Conservation (phyloP, 2,888 invertebrate species). For the Phaedon cochleariae region DNA sequence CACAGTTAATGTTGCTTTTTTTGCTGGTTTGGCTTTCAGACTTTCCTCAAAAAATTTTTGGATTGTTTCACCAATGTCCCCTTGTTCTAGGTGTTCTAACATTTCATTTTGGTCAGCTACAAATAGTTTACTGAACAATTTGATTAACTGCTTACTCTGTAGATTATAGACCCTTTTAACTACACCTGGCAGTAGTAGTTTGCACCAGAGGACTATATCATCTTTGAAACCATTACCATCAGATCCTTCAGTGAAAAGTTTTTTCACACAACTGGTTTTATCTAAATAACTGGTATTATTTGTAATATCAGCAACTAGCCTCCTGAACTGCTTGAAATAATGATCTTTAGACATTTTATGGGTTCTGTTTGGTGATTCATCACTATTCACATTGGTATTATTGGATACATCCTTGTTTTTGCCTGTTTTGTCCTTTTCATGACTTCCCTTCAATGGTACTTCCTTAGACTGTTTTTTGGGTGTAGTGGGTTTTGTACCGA, state of each 20-base stretch:
- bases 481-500: slow-evolving; percentile 27
- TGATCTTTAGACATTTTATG: slow-evolving; percentile 67
- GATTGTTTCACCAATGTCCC: slow-evolving; percentile 88
- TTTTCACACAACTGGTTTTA: slow-evolving; percentile 78
- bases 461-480: slow-evolving; percentile 40
- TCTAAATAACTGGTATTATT: slow-evolving; percentile 80
- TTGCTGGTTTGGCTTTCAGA: slow-evolving; percentile 66
- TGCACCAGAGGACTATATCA: slow-evolving; percentile 81
- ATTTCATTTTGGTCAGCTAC: slow-evolving; percentile 78
- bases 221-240: slow-evolving; percentile 76
- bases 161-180: slow-evolving; percentile 89
- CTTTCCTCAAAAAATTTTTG: slow-evolving; percentile 78
- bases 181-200: slow-evolving; percentile 82
- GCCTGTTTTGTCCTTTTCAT: slow-evolving; percentile 17
- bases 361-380: slow-evolving; percentile 1
- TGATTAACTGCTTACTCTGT: slow-evolving; percentile 90
- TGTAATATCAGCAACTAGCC: slow-evolving; percentile 80
- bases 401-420: slow-evolving; percentile 8
- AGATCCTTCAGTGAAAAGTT: slow-evolving; percentile 71
- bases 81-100: slow-evolving; percentile 86
- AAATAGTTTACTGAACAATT: slow-evolving; percentile 86
- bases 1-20: slow-evolving; percentile 76
- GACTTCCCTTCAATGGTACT: not conserved
- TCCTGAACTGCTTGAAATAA: slow-evolving; percentile 78
- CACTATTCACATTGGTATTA: not conserved